Conservation (phyloP, 92 coral and sea anemone genomes). For the Porites divaricata region DNA sequence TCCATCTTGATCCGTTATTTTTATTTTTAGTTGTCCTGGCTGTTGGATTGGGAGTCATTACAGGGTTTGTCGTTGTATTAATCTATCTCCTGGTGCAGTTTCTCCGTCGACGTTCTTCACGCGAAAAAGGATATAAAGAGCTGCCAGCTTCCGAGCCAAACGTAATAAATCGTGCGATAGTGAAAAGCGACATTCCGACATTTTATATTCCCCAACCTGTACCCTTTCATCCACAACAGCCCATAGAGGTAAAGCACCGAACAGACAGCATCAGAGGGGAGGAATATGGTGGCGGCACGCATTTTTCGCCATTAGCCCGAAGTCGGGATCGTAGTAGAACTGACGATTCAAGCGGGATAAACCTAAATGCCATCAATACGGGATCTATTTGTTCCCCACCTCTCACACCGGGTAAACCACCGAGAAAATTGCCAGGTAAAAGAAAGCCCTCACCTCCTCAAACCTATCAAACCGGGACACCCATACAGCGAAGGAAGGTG, state of each 20-base stretch:
- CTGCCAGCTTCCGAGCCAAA: constrained; percentile 27
- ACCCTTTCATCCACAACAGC: constrained; percentile 47
- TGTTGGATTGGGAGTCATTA: constrained; percentile 59
- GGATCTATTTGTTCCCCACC: constrained; percentile 9
- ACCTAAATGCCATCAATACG: constrained; percentile 24
- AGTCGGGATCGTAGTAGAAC: constrained; percentile 5
- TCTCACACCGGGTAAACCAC: not conserved
- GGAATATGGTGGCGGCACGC: constrained; percentile 23
- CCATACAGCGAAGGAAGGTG: constrained; percentile 27
- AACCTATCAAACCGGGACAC: not conserved
- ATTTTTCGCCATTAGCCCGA: constrained; percentile 10
- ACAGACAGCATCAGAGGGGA: constrained; percentile 17
- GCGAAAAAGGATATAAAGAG: constrained; percentile 2
- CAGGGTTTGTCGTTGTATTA: constrained; percentile 49
- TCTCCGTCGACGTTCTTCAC: constrained; percentile 19
- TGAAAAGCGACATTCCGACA: constrained; percentile 40
- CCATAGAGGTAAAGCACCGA: constrained; percentile 2
- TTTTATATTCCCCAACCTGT: constrained; percentile 47
- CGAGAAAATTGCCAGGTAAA: not conserved
- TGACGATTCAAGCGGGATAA: constrained; percentile 9
- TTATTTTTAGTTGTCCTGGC: constrained; percentile 48
- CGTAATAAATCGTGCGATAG: constrained; percentile 32
- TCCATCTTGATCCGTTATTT: constrained; percentile 1
- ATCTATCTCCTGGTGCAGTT: constrained; percentile 35
- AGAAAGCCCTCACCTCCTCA: not conserved